These are phyloP conservation scores for Ctenicera cuprea DNA, from an alignment of 2,888 invertebrate genomes.

Conservation along the genomic window DNA sequence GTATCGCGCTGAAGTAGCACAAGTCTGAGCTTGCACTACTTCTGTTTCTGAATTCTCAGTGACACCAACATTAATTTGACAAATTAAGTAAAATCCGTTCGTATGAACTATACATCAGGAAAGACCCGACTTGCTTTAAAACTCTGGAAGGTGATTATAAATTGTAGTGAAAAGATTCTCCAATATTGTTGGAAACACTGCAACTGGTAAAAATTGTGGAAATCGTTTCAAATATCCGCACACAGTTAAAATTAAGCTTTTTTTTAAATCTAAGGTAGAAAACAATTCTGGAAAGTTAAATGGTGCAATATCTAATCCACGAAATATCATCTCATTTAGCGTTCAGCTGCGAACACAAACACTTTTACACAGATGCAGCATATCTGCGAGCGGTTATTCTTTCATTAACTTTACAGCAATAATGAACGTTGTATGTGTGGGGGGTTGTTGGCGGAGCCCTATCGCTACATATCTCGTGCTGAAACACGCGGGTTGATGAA, in stretches of 20 bases:
- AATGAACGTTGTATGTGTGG: constrained; percentile 47
- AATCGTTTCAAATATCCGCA: too few relatives aligned
- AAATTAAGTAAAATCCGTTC: constrained; percentile 35
- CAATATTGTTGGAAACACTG: background rate
- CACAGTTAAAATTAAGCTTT: background rate
- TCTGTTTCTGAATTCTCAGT: constrained; percentile 15
- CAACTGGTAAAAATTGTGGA: background rate
- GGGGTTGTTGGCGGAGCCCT: constrained; percentile 40
- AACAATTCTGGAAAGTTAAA: too few relatives aligned
- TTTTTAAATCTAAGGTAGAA: background rate
- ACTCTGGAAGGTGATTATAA: constrained; percentile 15
- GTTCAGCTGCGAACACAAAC: constrained; percentile 6
- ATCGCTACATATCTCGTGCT: constrained; percentile 55
- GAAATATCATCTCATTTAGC: background rate
- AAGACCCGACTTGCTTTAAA: constrained; percentile 1
- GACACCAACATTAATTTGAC: constrained; percentile 36
- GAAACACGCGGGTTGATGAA: constrained; percentile 56
- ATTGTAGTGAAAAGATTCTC: background rate
- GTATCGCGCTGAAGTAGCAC: constrained; percentile 11
- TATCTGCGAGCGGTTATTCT: constrained; percentile 47
- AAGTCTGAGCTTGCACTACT: constrained; percentile 33
- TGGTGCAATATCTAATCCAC: background rate
- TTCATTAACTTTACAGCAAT: constrained; percentile 53
- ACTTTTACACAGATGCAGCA: constrained; percentile 26
- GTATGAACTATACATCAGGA: constrained; percentile 27